Conservation (phyloP, 2,113 vertebrate species). For the Felis chaus region DNA sequence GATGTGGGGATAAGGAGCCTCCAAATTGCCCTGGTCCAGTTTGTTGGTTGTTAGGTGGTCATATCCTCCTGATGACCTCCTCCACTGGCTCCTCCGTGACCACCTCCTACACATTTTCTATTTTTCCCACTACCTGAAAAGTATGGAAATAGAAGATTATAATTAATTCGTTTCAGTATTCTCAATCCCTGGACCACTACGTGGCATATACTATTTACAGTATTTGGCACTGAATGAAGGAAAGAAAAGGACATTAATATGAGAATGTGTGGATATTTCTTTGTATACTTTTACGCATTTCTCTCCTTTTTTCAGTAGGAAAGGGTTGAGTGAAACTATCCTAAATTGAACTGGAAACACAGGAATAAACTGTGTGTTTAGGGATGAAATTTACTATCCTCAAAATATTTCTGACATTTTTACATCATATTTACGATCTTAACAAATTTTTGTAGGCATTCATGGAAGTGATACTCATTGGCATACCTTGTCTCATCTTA, state of each 20-base stretch:
- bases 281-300: neutral
- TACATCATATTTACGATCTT: neutral
- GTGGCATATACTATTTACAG: neutral
- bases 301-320: neutral
- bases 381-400: neutral
- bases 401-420: neutral
- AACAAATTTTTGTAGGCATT: neutral
- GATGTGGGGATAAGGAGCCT: neutral
- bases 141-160: neutral
- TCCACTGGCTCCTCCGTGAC: neutral
- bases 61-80: neutral
- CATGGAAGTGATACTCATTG: neutral
- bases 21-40: neutral
- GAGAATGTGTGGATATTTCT: neutral
- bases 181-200: neutral
- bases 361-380: neutral
- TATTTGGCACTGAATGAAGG: neutral
- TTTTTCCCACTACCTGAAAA: neutral
- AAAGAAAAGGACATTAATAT: neutral
- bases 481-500: neutral
- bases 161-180: neutral
- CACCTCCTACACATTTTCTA: neutral
- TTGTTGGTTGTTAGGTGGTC: neutral
- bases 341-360: neutral
- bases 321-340: neutral